Evolutionary conservation across 2,888 invertebrate species (phyloP).

Genomic region (Ryuthela nishihirai): DNA sequence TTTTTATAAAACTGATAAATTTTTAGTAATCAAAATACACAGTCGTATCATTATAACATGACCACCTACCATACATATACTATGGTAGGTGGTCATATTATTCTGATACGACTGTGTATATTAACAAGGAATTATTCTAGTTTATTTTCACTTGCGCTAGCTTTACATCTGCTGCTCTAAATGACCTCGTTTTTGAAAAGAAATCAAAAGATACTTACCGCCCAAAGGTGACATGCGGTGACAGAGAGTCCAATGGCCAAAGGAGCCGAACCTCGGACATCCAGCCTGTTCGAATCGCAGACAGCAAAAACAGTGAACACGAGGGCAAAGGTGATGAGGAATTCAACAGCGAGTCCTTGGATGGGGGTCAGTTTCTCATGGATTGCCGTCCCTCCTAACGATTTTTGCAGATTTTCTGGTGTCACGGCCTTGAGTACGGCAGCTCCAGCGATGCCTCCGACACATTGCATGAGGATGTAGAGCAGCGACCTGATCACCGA

Average conservation of each 20-base stretch:
- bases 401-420: conserved; percentile 59
- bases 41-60: too few species aligned
- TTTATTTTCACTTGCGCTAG: too few species aligned
- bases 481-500: conserved; percentile 68
- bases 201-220: conserved; percentile 61
- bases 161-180: too few species aligned
- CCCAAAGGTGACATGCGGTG: conserved; percentile 75
- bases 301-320: conserved; percentile 80
- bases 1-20: too few species aligned
- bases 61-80: too few species aligned
- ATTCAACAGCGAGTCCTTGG: conserved; percentile 80
- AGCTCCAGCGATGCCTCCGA: conserved; percentile 63
- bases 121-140: too few species aligned
- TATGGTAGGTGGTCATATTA: too few species aligned
- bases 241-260: conserved; percentile 85
- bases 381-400: conserved; percentile 67
- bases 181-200: too few species aligned
- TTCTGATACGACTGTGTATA: too few species aligned
- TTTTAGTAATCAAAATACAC: too few species aligned
- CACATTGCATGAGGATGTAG: conserved; percentile 77
- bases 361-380: conserved; percentile 59
- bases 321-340: conserved; percentile 77
- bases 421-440: conserved; percentile 35
- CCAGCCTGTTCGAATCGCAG: conserved; percentile 72
- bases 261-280: conserved; percentile 75